Percentiles rank a stretch among this genome's conserved stretches.
Conservation (phyloP, 2,113 vertebrate genomes). For the Amphiprion ocellaris region DNA sequence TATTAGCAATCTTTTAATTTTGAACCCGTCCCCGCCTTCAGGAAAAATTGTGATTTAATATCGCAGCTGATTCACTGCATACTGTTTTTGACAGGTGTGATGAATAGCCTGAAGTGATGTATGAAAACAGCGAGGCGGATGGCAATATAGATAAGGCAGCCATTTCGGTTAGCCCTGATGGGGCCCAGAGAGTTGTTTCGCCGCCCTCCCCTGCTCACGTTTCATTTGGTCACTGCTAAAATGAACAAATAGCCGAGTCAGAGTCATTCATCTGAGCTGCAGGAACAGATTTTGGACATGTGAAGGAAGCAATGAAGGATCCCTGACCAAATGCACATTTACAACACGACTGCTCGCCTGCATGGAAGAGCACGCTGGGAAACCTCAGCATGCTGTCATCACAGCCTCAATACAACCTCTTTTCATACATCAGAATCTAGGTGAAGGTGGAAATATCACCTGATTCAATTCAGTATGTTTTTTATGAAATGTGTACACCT, state of each 20-base stretch:
- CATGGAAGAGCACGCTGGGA: background rate
- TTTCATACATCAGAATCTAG: background rate
- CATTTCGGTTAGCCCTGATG: slow-evolving; percentile 78
- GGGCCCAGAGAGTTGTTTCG: slow-evolving; percentile 63
- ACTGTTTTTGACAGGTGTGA: slow-evolving; percentile 85
- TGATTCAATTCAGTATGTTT: background rate
- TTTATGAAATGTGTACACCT: slow-evolving; percentile 1
- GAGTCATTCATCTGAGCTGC: slow-evolving; percentile 67
- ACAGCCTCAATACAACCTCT: background rate
- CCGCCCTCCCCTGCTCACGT: slow-evolving; percentile 71
- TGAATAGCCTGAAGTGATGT: slow-evolving; percentile 87
- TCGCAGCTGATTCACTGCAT: slow-evolving; percentile 84
- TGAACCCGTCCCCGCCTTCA: slow-evolving; percentile 75
- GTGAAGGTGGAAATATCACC: slow-evolving; percentile 5
- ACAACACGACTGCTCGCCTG: slow-evolving; percentile 13
- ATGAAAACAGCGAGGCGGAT: slow-evolving; percentile 86
- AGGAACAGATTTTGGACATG: slow-evolving; percentile 52
- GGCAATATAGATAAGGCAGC: slow-evolving; percentile 87
- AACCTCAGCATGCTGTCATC: background rate
- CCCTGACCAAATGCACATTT: slow-evolving; percentile 56
- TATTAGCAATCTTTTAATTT: slow-evolving; percentile 87
- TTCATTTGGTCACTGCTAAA: slow-evolving; percentile 78
- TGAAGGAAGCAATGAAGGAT: slow-evolving; percentile 61
- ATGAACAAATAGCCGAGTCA: slow-evolving; percentile 77
- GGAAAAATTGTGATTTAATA: slow-evolving; percentile 86